Evolutionary conservation across 2,888 invertebrate species (phyloP).

Genomic region (Lapara coniferarum): DNA sequence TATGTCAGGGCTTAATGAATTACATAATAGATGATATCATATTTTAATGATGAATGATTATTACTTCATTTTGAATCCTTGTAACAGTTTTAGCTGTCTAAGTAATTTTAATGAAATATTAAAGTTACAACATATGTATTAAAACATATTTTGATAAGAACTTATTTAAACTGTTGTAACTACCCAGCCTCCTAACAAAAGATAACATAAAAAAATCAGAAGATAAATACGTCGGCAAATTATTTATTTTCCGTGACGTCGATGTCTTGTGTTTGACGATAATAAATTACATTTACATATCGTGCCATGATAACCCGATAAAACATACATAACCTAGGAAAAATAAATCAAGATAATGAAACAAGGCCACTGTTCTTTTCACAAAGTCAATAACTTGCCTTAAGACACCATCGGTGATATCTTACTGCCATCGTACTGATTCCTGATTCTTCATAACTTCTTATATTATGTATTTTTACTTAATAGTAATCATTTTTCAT

Average conservation of each 20-base stretch:
- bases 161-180: too few relatives aligned
- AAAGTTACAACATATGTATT: too few relatives aligned
- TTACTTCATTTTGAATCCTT: too few relatives aligned
- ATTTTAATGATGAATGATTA: too few relatives aligned
- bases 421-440: neutral
- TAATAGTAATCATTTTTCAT: too few relatives aligned
- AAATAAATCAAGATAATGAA: neutral
- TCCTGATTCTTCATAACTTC: too few relatives aligned
- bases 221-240: neutral
- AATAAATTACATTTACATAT: neutral
- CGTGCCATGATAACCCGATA: slow-evolving; percentile 15
- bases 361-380: neutral
- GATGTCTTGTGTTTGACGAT: neutral
- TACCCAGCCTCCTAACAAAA: neutral
- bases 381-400: neutral
- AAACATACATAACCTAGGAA: slow-evolving; percentile 18
- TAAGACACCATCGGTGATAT: neutral
- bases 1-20: too few relatives aligned
- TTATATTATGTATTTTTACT: too few relatives aligned
- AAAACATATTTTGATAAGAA: too few relatives aligned
- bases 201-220: neutral
- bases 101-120: too few relatives aligned
- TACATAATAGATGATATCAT: too few relatives aligned
- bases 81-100: too few relatives aligned
- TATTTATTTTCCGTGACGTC: slow-evolving; percentile 25